Base-by-base conservation (phyloP, 2,113 vertebrate genomes). In the Onychostoma macrolepis region DNA sequence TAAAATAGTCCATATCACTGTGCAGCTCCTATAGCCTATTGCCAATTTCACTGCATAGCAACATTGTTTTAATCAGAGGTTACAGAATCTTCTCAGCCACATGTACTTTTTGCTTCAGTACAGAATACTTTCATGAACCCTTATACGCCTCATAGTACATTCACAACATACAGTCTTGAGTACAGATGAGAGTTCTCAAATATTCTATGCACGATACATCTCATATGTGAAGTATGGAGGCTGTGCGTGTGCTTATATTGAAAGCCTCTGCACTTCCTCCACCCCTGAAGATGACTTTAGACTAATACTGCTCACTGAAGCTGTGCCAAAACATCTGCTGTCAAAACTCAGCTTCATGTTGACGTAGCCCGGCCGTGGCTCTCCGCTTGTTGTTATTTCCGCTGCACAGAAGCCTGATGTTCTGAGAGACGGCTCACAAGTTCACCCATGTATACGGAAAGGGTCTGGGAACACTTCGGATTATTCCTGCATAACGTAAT, bases 371-470 rank as follows among this genome's bases (percentile, higher is more conserved):
- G 65, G 19, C 50, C 69, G 7, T 0, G 45, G 45, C 26, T 24
- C 56, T 80, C 12, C 65, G 48, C 88, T 89, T 91, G 58, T 89
- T 91, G 58, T 83, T 80, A 81, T 90, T 88, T 89, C 41, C 58
- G 33, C 69, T 76, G 80, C 15, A 28, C 28, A 67, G 76, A 87
- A 80, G 89, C 78, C 53, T 45, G 58, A 87, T 87, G 80, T 77
- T 84, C 88, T 67, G 78, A 88, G 58, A 76, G 33, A 21, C 9
- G 0, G 36, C 71, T 41, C 63, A 85, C 36, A 48, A 43, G 33
- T 69, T 26, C n/a, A 61, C 15, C 4, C 13, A n/a, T 41, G 38
- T 65, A 61, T 43, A 81, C n/a, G 15, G 56, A 65, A 67, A 82
- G 26, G 63, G 26, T 69, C 80, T 48, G 43, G 26, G 61, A 83